Evolutionary conservation across 2,888 invertebrate genomes (phyloP), one percentile per base, ranked within the genome.

Genomic region (Incurvaria masculella): DNA sequence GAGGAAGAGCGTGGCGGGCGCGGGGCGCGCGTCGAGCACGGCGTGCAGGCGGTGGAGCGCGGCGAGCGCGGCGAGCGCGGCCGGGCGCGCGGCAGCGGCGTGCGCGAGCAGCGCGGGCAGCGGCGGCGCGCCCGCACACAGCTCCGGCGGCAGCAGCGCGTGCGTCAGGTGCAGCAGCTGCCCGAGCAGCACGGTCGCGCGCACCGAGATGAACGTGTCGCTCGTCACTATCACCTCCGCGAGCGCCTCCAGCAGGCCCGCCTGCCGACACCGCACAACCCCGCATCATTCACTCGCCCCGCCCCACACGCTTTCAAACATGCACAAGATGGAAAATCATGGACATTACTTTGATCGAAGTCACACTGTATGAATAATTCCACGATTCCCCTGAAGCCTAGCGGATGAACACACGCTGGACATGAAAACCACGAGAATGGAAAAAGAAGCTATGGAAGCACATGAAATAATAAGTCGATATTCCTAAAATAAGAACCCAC

Each of bases 211-310:
- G 65, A 92, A 89, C 17, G 89, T 88, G 66, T 96, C 94, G 63
- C 90, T 90, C 46, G 91, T 88, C 40, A 93, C 88, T 56, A 96
- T 91, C 23, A 96, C 95, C 76, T 96, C 94, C 26, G 93, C 91
- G 55, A 97, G 78, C 18, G 95, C 95, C 63, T 90, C 90, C 50
- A 96, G 79, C 46, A 97, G 74, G 23, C 95, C 95, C 51, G 85
- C 86, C 79, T 79, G 66, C 49, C n/a, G 63, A 64, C 21, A n/a
- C n/a, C n/a, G n/a, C n/a, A n/a, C n/a, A n/a, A n/a, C n/a, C n/a
- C n/a, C n/a, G n/a, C n/a, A n/a, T n/a, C n/a, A n/a, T n/a, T n/a
- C n/a, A n/a, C n/a, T n/a, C n/a, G n/a, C n/a, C n/a, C n/a, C n/a
- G n/a, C n/a, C n/a, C n/a, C n/a, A n/a, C n/a, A n/a, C n/a, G n/a